phyloP scores from a whole-genome alignment of 1,140 invertebrate genomes.

The Ladona fulva region DNA sequence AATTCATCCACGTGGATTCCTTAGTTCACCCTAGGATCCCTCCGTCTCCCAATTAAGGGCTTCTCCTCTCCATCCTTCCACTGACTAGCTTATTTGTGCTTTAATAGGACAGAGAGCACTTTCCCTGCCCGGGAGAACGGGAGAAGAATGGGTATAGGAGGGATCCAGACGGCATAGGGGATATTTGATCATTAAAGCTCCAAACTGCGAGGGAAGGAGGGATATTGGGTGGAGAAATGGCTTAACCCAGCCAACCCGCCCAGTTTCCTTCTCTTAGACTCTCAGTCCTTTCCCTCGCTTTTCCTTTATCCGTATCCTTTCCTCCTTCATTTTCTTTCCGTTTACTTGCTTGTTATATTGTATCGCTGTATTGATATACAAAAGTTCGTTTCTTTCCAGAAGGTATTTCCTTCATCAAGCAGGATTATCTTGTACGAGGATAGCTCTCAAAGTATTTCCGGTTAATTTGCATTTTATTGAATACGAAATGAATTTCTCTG shows the following conservation, averaged over 20 bases:
- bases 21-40: no score
- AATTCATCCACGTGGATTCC: no score
- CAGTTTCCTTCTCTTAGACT: no score
- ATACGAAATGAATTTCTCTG: no score
- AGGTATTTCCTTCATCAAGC: no score
- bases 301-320: not conserved
- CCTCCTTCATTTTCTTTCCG: not conserved
- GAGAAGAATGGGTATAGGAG: not conserved
- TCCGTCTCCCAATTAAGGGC: no score
- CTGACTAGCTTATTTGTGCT: not conserved
- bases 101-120: not conserved
- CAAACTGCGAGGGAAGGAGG: no score
- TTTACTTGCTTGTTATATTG: not conserved
- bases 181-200: constrained; percentile 3
- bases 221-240: not conserved
- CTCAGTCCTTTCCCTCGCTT: not conserved
- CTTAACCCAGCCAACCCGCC: not conserved
- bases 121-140: not conserved
- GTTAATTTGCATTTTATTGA: no score
- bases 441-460: no score
- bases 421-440: no score
- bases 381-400: no score
- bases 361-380: not conserved
- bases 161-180: not conserved
- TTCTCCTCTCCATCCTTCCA: not conserved